These are phyloP conservation scores for Noturus placidus DNA, from an alignment of 2,113 vertebrate genomes.

Conservation along the genomic window DNA sequence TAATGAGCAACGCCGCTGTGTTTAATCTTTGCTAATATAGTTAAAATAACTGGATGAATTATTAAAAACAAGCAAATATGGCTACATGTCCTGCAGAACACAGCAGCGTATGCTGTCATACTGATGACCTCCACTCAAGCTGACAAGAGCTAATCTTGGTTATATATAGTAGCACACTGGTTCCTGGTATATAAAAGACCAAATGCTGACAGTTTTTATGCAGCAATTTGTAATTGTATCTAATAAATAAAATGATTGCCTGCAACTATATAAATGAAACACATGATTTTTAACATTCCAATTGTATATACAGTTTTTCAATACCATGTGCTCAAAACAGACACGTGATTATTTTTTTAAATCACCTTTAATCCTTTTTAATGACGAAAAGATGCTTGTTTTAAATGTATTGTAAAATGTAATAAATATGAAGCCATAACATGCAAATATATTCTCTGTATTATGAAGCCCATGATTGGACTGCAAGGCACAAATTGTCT, in stretches of 20 bases:
- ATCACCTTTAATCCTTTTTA: not conserved
- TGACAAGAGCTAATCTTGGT: constrained; percentile 10
- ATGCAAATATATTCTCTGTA: constrained; percentile 68
- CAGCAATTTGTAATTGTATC: not conserved
- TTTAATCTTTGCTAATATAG: constrained; percentile 82
- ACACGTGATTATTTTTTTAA: not conserved
- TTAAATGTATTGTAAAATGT: constrained; percentile 37
- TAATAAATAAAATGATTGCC: not conserved
- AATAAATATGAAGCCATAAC: constrained; percentile 60
- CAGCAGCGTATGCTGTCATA: constrained; percentile 52
- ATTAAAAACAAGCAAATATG: constrained; percentile 79
- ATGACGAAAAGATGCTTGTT: constrained; percentile 22
- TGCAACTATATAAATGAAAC: not conserved
- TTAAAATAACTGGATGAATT: constrained; percentile 81
- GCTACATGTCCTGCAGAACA: constrained; percentile 66
- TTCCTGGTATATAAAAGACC: not conserved
- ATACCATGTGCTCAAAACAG: not conserved
- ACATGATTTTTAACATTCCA: not conserved
- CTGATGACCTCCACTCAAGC: constrained; percentile 12
- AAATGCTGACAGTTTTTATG: not conserved
- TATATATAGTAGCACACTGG: not conserved
- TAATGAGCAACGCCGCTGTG: constrained; percentile 76
- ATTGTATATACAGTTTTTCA: not conserved
- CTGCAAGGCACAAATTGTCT: constrained; percentile 65
- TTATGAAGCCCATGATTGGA: constrained; percentile 67